Conservation (phyloP, 1,140 invertebrate species). For the Tachypleus tridentatus region DNA sequence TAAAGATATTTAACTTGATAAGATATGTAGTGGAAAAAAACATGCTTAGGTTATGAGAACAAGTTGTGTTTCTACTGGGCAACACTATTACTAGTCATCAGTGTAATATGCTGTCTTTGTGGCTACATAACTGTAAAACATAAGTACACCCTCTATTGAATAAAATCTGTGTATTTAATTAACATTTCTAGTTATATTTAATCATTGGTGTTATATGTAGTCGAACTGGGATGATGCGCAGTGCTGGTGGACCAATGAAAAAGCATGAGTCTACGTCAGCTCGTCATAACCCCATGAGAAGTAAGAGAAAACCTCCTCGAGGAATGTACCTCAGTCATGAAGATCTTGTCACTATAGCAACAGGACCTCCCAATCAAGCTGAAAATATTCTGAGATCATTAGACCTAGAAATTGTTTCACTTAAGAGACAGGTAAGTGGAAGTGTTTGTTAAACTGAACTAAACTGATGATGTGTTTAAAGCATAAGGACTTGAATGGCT, state of each 20-base stretch:
- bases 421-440: constrained; percentile 75
- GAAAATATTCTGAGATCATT: constrained; percentile 75
- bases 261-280: constrained; percentile 32
- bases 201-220: constrained; percentile 31
- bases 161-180: background rate
- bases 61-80: too few species aligned
- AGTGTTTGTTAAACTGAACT: too few species aligned
- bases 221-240: constrained; percentile 59
- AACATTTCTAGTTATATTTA: too few species aligned
- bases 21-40: too few species aligned
- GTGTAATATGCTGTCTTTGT: too few species aligned
- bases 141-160: background rate
- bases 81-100: too few species aligned
- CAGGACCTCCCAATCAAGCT: constrained; percentile 51
- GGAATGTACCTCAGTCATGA: constrained; percentile 97
- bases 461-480: too few species aligned
- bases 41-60: too few species aligned
- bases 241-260: constrained; percentile 49
- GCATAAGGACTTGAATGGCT: too few species aligned
- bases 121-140: too few species aligned
- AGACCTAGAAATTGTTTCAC: constrained; percentile 81
- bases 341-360: constrained; percentile 77
- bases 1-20: too few species aligned
- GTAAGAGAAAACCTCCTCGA: constrained; percentile 82
- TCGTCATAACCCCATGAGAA: constrained; percentile 37